Base-by-base conservation (phyloP, 2,888 invertebrate species). In the Heliconius hortense region DNA sequence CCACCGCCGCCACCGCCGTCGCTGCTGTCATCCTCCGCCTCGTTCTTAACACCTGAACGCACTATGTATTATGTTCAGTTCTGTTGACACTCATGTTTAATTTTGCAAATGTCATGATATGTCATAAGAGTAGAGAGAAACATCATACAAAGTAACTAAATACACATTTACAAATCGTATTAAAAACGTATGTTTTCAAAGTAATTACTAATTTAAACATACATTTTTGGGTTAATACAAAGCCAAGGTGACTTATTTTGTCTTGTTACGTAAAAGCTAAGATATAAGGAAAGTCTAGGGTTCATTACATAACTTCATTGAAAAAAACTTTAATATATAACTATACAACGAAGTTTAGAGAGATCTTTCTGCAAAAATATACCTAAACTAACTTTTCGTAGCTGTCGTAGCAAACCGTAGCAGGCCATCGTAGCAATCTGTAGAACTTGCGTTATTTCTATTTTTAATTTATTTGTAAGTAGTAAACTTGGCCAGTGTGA, bases 1-100 rank as follows among this genome's bases (percentile, higher is more conserved):
- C 83, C 83, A 82, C 84, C 84, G 81, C 85, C 85, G 81, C 82
- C 84, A 82, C 80, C 82, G 81, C 82, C 82, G 80, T 82, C 85
- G 82, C 79, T 82, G 80, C 79, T 82, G 81, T 81, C 83, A 80
- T 39, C 66, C 35, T 80, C 82, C 73, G 79, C 77, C 76, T 43
- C 77, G 73, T 66, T 56, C 63, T 56, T 56, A 48, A 60, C 26
- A 18, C 24, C 56, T 63, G 35, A 63, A 48, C 24, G 35, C 62
- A 74, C 18, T 68, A 74, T 56, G 56, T 56, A n/a, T 43, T 62
- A 35, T 68, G 48, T 63, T 35, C 31, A 62, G 35, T 63, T 48
- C 18, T 63, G 35, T 74, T 53, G 26, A 69, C 69, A 62, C 21
- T 53, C 62, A 35, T 69, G 10, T 60, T 56, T 35, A 35, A 31